Conservation (phyloP, 2,888 invertebrate genomes). For the Amphipoea lucens region DNA sequence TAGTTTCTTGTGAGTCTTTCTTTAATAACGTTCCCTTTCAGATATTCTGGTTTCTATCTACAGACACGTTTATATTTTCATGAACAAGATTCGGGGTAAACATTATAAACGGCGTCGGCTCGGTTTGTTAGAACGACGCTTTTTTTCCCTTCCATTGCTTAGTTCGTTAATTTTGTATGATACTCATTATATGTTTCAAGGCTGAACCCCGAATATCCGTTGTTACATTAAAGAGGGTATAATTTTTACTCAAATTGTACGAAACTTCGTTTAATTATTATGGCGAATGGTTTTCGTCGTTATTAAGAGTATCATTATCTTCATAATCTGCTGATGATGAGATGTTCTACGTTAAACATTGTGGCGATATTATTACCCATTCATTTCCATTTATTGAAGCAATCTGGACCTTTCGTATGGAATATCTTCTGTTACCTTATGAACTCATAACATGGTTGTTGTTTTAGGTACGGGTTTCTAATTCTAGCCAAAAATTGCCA, state of each 20-base stretch:
- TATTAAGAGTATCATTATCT: background rate
- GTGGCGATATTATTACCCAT: background rate
- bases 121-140: slow-evolving; percentile 34
- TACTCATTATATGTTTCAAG: slow-evolving; percentile 45
- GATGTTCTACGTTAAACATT: background rate
- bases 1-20: background rate
- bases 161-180: slow-evolving; percentile 53
- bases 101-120: slow-evolving; percentile 41
- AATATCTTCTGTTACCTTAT: background rate
- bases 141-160: slow-evolving; percentile 50
- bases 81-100: slow-evolving; percentile 46
- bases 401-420: background rate
- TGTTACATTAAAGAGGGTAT: slow-evolving; percentile 9
- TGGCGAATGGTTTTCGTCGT: background rate
- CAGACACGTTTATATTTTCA: slow-evolving; percentile 49
- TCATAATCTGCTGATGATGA: background rate
- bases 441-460: too few relatives aligned
- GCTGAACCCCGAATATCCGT: slow-evolving; percentile 23
- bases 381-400: background rate
- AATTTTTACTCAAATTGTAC: slow-evolving; percentile 16
- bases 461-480: background rate
- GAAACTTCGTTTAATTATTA: slow-evolving; percentile 5
- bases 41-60: slow-evolving; percentile 44
- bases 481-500: background rate
- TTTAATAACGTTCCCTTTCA: slow-evolving; percentile 27